A percentile compares a stretch with the other conserved stretches of the same genome.
Conservation (phyloP, 2,113 vertebrate species). For the Austrofundulus limnaeus region DNA sequence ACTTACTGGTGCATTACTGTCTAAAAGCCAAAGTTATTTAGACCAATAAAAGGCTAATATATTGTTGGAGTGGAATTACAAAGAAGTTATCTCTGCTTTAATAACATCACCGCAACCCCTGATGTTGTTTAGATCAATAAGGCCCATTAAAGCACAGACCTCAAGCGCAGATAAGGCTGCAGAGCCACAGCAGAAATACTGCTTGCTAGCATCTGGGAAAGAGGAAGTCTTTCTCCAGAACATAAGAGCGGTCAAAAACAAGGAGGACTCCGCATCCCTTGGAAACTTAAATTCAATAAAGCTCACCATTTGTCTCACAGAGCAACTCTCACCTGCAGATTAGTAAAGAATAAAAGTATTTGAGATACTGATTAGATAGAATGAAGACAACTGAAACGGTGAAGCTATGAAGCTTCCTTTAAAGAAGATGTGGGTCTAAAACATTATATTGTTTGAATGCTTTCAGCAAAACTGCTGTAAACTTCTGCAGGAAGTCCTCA, state of each 20-base stretch:
- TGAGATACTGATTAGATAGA: conserved; percentile 26
- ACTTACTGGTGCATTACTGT: conserved; percentile 83
- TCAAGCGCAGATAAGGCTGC: conserved; percentile 74
- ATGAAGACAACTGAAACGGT: conserved; percentile 17
- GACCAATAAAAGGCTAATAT: conserved; percentile 84
- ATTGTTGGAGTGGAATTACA: conserved; percentile 83
- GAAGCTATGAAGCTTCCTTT: neutral
- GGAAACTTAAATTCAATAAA: conserved; percentile 44
- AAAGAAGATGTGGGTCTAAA: too few relatives aligned
- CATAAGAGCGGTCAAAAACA: conserved; percentile 58
- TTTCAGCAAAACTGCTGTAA: conserved; percentile 5
- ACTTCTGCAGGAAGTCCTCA: too few relatives aligned
- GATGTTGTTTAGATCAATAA: conserved; percentile 86
- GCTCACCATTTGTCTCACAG: conserved; percentile 30
- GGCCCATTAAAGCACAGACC: conserved; percentile 81
- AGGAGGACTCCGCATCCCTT: conserved; percentile 57
- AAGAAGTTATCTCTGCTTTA: conserved; percentile 81
- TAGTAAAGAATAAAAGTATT: conserved; percentile 50
- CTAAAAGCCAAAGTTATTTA: conserved; percentile 83
- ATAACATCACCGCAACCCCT: conserved; percentile 80
- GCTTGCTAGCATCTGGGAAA: conserved; percentile 49
- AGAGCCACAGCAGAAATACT: conserved; percentile 60
- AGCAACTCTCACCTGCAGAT: conserved; percentile 27
- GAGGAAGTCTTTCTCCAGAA: conserved; percentile 58
- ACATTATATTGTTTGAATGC: conserved; percentile 4